phyloP scores from a whole-genome alignment of 2,113 vertebrate species.

The Scomber japonicus region DNA sequence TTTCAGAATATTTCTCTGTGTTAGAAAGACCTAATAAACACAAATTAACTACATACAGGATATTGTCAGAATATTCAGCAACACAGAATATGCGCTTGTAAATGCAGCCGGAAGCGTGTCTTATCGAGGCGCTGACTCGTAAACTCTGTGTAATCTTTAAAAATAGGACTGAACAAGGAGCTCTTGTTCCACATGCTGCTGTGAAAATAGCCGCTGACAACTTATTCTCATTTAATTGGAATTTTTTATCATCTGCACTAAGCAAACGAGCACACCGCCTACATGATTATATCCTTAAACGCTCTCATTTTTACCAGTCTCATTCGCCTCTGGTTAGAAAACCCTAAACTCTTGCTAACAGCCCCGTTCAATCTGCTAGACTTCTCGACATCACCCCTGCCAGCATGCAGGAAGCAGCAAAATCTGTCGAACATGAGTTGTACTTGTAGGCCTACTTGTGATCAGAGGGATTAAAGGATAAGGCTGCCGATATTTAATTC shows the following conservation, averaged over 20 bases:
- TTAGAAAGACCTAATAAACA: not conserved
- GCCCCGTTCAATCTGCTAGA: not conserved
- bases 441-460: not conserved
- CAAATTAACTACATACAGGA: not conserved
- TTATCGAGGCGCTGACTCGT: not conserved
- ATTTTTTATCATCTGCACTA: constrained; percentile 54
- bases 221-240: constrained; percentile 55
- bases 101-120: not conserved
- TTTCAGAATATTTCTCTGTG: not conserved
- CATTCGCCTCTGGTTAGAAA: not conserved
- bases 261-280: constrained; percentile 44
- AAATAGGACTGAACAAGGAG: constrained; percentile 18
- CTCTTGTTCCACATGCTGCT: constrained; percentile 7
- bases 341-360: constrained; percentile 6
- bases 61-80: not conserved
- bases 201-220: constrained; percentile 43
- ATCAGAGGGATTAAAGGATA: constrained; percentile 17
- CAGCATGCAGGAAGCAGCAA: not conserved
- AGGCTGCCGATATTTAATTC: not conserved
- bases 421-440: constrained; percentile 9
- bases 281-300: constrained; percentile 60
- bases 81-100: not conserved
- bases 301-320: constrained; percentile 5
- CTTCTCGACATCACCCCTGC: not conserved
- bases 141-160: constrained; percentile 26